Base-by-base conservation (phyloP, 1,140 invertebrate species). In the Temnothorax longispinosus region DNA sequence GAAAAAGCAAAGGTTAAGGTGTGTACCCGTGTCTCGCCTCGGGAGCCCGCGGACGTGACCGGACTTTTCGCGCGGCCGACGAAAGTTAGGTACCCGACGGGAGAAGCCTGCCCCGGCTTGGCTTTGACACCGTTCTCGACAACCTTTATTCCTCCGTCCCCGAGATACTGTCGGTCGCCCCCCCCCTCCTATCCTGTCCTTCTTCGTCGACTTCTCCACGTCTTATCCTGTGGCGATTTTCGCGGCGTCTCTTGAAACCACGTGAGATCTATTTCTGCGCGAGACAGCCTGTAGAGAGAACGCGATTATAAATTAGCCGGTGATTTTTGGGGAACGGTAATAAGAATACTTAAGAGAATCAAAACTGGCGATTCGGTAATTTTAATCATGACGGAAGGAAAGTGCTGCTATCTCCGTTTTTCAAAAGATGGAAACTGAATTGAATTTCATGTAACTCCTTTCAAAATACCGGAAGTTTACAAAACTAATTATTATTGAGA, bases 1-100 rank as follows among this genome's bases (percentile, higher is more conserved):
- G 77, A 87, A 89, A 89, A 90, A 88, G 92, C 91, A 93, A 94
- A 94, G 93, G 93, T 94, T 93, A 93, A 93, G 92, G 91, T 58
- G 82, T 75, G 84, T 52, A 92, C 92, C 94, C 93, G 89, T 93
- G 92, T 93, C 93, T 93, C 90, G 87, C 90, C 88, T 89, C 87
- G 89, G 84, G 90, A 94, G 72, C 86, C 86, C 47, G 82, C 72
- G 89, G 27, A 94, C 94, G 94, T 95, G 94, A 94, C 93, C 80
- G 90, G 94, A 94, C 92, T 94, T 91, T 82, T 91, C 88, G 92
- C 89, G 85, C 87, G 87, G 87, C 65, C 89, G 86, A 76, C 78
- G 92, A 93, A 92, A 94, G 92, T 92, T 88, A 27, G 27, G 27
- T 27, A 93, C 91, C 72, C 92, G 72, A 89, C 65, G 87, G 18